Evolutionary conservation across 2,113 vertebrate species (phyloP), one percentile per base, ranked within the genome.

Genomic region (Gnathonemus longibarbis): DNA sequence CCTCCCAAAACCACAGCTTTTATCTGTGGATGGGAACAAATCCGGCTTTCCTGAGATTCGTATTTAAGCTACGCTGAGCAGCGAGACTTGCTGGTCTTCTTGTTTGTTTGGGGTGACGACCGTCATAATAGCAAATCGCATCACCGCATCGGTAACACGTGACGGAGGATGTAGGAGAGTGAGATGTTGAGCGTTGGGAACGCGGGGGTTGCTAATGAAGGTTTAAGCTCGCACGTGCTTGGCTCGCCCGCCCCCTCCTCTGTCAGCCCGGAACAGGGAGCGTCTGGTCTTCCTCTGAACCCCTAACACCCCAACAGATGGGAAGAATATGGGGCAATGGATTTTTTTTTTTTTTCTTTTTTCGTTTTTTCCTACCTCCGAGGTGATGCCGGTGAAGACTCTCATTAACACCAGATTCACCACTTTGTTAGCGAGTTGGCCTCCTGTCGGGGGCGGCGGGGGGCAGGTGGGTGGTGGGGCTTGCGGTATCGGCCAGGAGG

Each of bases 331-430:
- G 95, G 97, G 97, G 95, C 95, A 92, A 93, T 95, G 96, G 97
- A 97, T 77, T 39, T 77, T 50, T 15, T 50, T 15, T 50, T 50
- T 50, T 13, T 19, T 66, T 31, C 31, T 66, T 27, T 3, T 11
- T 27, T 19, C 4, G 13, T 35, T 77, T 77, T 77, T 77, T 9
- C 98, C 97, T 99, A 97, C 97, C 97, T 97, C 97, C 91, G 97
- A 98, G 98, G 97, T 98, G 98, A 96, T 96, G 98, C 97, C 97
- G 98, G 97, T 97, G 97, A 97, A 98, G 97, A 97, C 97, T 97
- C 97, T 99, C 98, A 99, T 99, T 99, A 99, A 98, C 98, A 97
- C 98, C 99, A 98, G 99, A 99, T 99, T 99, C 99, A 98, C 97
- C 98, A 98, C 98, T 99, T 99, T 94, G 97, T 99, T 99, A 99